Evolutionary conservation across 2,797 vertebrate species (phyloP).

Genomic region (Menidia menidia): DNA sequence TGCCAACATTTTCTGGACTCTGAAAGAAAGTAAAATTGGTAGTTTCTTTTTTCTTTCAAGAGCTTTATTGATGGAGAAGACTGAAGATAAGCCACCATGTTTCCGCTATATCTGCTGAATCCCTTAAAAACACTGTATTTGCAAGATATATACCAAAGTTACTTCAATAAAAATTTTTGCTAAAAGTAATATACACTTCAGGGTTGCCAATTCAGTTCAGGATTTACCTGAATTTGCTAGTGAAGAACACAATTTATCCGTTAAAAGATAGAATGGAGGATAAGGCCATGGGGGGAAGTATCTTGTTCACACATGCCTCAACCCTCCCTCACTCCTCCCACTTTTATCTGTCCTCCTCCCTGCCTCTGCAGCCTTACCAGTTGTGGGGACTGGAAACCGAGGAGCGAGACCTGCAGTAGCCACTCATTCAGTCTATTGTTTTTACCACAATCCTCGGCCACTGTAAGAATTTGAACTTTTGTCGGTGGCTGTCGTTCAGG

Average conservation of each 20-base stretch:
- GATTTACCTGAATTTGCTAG: background rate
- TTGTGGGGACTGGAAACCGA: constrained; percentile 48
- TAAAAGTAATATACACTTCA: too few species aligned
- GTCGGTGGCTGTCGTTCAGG: background rate
- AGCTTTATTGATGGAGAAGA: too few species aligned
- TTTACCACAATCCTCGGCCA: constrained; percentile 3
- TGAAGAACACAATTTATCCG: background rate
- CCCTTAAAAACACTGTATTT: background rate
- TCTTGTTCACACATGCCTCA: constrained; percentile 61
- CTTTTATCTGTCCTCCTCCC: constrained; percentile 49
- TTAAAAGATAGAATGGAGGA: constrained; percentile 17
- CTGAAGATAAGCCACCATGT: too few species aligned
- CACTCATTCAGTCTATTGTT: constrained; percentile 48
- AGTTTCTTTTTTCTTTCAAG: too few species aligned
- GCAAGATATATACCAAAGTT: background rate
- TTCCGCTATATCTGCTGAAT: too few species aligned
- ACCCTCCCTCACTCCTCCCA: constrained; percentile 65
- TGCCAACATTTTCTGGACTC: too few species aligned
- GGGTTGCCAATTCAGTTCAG: background rate
- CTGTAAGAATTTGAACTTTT: constrained; percentile 18
- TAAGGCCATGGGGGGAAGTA: constrained; percentile 45
- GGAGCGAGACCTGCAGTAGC: constrained; percentile 55
- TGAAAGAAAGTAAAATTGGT: too few species aligned
- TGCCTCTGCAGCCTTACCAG: constrained; percentile 52
- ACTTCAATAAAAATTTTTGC: background rate